Conservation (phyloP, 2,113 vertebrate genomes). For the Podarcis cretensis region DNA sequence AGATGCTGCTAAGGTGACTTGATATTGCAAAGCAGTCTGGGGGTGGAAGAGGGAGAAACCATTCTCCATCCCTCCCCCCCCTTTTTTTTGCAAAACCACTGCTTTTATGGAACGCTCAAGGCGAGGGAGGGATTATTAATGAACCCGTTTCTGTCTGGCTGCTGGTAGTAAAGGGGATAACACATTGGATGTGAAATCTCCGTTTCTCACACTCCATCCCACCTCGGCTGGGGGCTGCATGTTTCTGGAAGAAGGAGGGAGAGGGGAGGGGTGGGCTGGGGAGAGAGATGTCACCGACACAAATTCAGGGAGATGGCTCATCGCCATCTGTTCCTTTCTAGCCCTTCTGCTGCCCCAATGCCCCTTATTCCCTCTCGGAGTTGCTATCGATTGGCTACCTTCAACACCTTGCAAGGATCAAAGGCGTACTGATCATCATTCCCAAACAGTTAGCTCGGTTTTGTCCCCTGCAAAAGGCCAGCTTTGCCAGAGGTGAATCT, state of each 20-base stretch:
- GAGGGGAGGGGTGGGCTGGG: too few relatives aligned
- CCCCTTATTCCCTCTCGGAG: neutral
- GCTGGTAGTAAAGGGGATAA: slow-evolving; percentile 19
- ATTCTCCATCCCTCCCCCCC: neutral
- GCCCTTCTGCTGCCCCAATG: neutral
- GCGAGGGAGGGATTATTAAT: slow-evolving; percentile 15
- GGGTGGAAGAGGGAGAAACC: neutral
- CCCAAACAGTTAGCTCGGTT: neutral
- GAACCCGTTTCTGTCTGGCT: slow-evolving; percentile 8
- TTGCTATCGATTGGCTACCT: neutral
- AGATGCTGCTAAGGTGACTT: neutral
- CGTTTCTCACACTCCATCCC: neutral
- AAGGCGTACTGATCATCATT: neutral
- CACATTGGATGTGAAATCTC: slow-evolving; percentile 24
- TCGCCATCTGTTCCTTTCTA: neutral
- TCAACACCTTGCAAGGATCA: neutral
- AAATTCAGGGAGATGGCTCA: neutral
- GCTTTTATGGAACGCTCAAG: neutral
- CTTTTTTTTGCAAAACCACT: neutral
- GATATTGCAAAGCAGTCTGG: neutral
- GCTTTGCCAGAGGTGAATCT: neutral
- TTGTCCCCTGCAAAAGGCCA: neutral
- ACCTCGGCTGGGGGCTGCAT: neutral
- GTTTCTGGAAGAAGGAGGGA: too few relatives aligned
- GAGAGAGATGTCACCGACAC: neutral